Conservation (phyloP, 2,888 invertebrate genomes). For the Chymomyza caudatula region DNA sequence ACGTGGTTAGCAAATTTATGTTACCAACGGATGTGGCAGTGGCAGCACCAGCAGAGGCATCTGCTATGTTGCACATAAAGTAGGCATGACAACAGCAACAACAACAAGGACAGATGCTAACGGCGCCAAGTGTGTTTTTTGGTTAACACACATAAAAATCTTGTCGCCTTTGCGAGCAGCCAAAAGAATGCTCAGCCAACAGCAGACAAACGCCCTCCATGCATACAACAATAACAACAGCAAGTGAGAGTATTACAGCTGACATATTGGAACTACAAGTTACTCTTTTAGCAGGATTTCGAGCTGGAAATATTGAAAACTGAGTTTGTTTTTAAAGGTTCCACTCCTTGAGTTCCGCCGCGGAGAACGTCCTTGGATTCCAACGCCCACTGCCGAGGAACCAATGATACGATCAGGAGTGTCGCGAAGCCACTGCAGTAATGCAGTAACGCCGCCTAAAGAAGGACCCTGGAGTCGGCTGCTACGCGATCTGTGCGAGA, state of each 20-base stretch:
- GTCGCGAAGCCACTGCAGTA: too few species aligned
- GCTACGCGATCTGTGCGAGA: too few species aligned
- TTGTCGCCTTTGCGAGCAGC: not conserved
- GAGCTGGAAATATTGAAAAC: too few species aligned
- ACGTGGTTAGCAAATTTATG: conserved; percentile 70
- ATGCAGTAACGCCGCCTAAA: too few species aligned
- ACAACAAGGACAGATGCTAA: conserved; percentile 15
- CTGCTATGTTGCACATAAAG: not conserved
- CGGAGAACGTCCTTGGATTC: too few species aligned
- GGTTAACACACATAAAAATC: conserved; percentile 33
- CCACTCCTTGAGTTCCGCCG: too few species aligned
- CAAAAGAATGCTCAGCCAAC: not conserved
- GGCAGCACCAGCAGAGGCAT: conserved; percentile 9
- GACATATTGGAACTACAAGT: not conserved
- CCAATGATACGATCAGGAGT: too few species aligned
- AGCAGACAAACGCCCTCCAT: not conserved
- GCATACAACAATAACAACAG: not conserved
- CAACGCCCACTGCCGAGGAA: too few species aligned
- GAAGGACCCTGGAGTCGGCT: too few species aligned
- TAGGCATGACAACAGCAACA: conserved; percentile 19
- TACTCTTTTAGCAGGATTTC: too few species aligned
- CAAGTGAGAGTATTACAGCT: not conserved
- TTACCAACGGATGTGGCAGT: conserved; percentile 42
- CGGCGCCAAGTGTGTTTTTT: conserved; percentile 68
- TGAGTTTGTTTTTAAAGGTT: too few species aligned